Conservation (phyloP, 2,113 vertebrate species). For the Indicator maculatus region DNA sequence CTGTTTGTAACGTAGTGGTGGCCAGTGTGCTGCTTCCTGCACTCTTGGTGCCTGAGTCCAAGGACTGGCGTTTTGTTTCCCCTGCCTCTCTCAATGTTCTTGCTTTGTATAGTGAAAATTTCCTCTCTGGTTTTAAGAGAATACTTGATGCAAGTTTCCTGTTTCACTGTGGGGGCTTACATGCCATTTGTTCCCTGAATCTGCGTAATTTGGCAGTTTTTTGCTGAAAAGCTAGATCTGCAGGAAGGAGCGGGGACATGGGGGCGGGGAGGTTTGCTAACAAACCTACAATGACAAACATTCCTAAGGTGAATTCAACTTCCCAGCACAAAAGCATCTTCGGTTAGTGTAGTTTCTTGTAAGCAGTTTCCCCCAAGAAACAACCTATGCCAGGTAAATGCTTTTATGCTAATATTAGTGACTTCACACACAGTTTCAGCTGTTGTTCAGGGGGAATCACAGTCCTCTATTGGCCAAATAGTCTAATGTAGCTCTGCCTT, state of each 20-base stretch:
- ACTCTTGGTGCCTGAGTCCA: neutral
- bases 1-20: neutral
- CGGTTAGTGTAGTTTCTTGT: neutral
- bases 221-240: neutral
- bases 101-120: neutral
- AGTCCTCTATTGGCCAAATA: neutral
- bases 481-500: neutral
- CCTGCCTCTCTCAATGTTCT: neutral
- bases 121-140: neutral
- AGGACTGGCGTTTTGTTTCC: neutral
- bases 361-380: neutral
- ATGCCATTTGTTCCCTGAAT: neutral
- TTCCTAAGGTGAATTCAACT: neutral
- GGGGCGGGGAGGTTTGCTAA: neutral
- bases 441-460: neutral
- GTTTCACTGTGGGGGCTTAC: neutral
- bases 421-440: neutral
- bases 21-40: neutral
- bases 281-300: neutral
- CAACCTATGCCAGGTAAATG: neutral
- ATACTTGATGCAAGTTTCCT: neutral
- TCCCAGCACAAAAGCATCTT: neutral
- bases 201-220: neutral
- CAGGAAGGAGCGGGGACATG: too few species aligned
- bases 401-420: neutral